phyloP scores from a whole-genome alignment of 2,113 vertebrate genomes.

The Agelaius phoeniceus region DNA sequence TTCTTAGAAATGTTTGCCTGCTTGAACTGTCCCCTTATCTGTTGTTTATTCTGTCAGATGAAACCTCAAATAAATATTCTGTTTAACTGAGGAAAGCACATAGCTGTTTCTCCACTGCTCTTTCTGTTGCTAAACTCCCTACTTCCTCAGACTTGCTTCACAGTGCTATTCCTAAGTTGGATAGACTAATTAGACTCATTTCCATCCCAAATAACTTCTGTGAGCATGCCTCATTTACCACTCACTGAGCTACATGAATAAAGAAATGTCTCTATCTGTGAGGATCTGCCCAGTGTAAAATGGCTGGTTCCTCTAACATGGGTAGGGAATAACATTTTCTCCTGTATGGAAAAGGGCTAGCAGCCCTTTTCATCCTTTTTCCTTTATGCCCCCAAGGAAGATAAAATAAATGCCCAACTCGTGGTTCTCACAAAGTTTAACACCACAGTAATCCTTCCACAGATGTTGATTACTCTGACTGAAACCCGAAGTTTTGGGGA shows the following conservation, averaged over 20 bases:
- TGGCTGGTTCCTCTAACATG: neutral
- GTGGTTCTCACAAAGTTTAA: neutral
- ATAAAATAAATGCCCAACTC: neutral
- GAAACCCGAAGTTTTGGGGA: neutral
- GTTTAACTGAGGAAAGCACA: neutral
- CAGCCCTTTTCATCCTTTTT: neutral
- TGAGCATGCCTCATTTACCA: constrained; percentile 73
- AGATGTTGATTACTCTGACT: rapidly evolving
- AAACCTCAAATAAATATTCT: constrained; percentile 27
- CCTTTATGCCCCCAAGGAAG: neutral
- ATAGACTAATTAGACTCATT: constrained; percentile 75
- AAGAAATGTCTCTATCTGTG: constrained; percentile 68
- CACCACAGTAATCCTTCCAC: neutral
- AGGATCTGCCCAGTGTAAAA: constrained; percentile 35
- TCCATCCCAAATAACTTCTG: constrained; percentile 73
- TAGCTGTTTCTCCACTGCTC: constrained; percentile 4
- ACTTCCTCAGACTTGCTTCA: constrained; percentile 27
- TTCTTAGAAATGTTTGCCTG: neutral
- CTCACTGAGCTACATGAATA: constrained; percentile 73
- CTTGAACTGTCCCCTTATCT: neutral
- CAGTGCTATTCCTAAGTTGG: constrained; percentile 32
- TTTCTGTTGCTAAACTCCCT: neutral
- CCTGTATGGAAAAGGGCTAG: neutral
- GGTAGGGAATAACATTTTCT: neutral
- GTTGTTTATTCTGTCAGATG: constrained; percentile 12